Evolutionary conservation across 2,113 vertebrate genomes (phyloP).

Genomic region (Pristiophorus japonicus): DNA sequence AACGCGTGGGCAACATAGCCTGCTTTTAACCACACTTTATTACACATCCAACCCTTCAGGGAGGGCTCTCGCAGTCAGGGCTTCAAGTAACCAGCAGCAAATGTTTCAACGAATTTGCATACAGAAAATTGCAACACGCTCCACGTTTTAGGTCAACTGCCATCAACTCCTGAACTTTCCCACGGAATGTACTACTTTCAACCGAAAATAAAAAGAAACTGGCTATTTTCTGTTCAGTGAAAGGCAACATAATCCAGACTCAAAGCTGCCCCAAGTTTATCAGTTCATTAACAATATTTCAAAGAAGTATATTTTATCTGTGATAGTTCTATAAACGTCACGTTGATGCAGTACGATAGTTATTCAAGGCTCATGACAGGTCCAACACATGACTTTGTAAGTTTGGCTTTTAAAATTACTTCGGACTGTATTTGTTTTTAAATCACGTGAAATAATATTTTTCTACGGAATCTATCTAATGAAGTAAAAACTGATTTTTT

Average conservation of each 20-base stretch:
- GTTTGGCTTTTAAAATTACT: too few relatives aligned
- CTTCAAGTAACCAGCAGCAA: not conserved
- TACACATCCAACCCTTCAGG: not conserved
- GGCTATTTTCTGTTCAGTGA: too few relatives aligned
- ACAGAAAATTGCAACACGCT: not conserved
- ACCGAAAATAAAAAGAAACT: not conserved
- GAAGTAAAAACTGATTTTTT: not conserved
- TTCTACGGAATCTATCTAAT: not conserved
- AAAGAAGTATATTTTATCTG: not conserved
- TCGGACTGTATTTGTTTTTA: not conserved
- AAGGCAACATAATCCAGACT: not conserved
- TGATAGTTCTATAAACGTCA: not conserved
- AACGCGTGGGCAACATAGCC: not conserved
- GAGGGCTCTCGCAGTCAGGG: not conserved
- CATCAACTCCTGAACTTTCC: not conserved
- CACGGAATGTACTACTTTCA: not conserved
- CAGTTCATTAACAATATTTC: not conserved
- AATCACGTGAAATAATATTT: not conserved
- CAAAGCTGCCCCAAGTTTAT: not conserved
- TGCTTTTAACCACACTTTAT: conserved; percentile 1
- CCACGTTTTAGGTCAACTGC: not conserved
- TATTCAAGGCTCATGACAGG: not conserved
- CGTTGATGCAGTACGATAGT: not conserved
- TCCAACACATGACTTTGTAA: not conserved
- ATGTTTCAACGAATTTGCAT: not conserved